These are phyloP conservation scores for Etheostoma spectabile DNA, from an alignment of 2,113 vertebrate genomes.

Conservation along the genomic window DNA sequence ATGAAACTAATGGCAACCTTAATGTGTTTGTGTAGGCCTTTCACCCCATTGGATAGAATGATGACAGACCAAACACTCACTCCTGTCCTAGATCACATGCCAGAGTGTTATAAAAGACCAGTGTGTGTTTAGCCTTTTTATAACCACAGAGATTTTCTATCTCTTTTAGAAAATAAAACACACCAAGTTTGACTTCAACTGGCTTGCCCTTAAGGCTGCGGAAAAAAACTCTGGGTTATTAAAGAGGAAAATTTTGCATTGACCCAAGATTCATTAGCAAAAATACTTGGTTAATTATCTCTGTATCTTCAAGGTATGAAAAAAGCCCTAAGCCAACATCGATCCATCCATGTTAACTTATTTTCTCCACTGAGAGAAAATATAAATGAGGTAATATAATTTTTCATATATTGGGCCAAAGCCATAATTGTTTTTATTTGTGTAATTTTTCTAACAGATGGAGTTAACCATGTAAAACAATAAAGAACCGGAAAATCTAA, in stretches of 20 bases:
- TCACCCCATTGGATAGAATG: constrained; percentile 53
- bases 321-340: constrained; percentile 47
- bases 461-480: not conserved
- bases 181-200: constrained; percentile 38
- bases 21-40: constrained; percentile 76
- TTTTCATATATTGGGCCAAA: constrained; percentile 31
- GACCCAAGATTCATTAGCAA: constrained; percentile 55
- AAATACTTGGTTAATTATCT: constrained; percentile 67
- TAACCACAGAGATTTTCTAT: constrained; percentile 14
- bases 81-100: constrained; percentile 34
- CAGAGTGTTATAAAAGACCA: constrained; percentile 38
- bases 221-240: constrained; percentile 33
- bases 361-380: constrained; percentile 51
- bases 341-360: constrained; percentile 54
- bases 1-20: constrained; percentile 75
- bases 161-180: constrained; percentile 21
- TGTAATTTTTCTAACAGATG: not conserved
- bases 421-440: constrained; percentile 9
- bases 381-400: constrained; percentile 35
- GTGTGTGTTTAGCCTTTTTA: constrained; percentile 41
- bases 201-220: constrained; percentile 15
- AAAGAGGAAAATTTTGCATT: constrained; percentile 52
- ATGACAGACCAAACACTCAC: constrained; percentile 48
- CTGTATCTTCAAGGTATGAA: constrained; percentile 55
- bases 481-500: not conserved